Evolutionary conservation across 2,113 vertebrate species (phyloP).

Genomic region (Nothocercus nigrocapillus): DNA sequence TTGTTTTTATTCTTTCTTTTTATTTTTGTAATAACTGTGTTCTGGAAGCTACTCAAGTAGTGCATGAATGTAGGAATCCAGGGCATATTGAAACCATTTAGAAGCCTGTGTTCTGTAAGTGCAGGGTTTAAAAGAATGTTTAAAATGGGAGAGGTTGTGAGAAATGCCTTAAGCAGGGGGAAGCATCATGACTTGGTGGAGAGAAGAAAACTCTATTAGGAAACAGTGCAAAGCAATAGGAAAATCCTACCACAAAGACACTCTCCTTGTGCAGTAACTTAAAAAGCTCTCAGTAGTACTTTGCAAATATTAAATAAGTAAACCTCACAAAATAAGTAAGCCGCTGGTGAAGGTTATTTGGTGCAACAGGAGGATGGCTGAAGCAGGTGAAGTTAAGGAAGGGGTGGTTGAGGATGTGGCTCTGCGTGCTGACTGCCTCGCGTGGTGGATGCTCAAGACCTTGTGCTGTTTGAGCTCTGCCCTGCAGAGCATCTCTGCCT

Average conservation of each 20-base stretch:
- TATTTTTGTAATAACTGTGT: constrained; percentile 34
- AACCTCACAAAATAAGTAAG: background rate
- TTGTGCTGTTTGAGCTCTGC: background rate
- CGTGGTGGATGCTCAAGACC: background rate
- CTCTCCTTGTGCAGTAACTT: background rate
- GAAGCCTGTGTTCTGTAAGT: background rate
- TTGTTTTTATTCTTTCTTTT: background rate
- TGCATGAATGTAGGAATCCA: background rate
- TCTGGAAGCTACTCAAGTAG: constrained; percentile 43
- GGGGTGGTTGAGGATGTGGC: background rate
- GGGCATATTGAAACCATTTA: constrained; percentile 45
- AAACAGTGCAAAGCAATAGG: background rate
- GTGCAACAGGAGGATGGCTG: background rate
- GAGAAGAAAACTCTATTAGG: background rate
- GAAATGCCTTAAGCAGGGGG: background rate
- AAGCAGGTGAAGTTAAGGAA: background rate
- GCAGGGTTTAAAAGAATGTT: constrained; percentile 36
- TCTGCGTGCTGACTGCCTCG: rapidly evolving
- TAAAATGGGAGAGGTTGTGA: constrained; percentile 15
- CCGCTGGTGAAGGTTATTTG: background rate
- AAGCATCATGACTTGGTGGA: background rate
- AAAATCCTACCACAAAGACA: background rate
- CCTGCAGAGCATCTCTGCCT: rapidly evolving
- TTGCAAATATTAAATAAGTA: background rate
- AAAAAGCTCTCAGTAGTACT: background rate